Base-by-base conservation (phyloP, 2,888 invertebrate genomes). In the Aspidiotus destructor region DNA sequence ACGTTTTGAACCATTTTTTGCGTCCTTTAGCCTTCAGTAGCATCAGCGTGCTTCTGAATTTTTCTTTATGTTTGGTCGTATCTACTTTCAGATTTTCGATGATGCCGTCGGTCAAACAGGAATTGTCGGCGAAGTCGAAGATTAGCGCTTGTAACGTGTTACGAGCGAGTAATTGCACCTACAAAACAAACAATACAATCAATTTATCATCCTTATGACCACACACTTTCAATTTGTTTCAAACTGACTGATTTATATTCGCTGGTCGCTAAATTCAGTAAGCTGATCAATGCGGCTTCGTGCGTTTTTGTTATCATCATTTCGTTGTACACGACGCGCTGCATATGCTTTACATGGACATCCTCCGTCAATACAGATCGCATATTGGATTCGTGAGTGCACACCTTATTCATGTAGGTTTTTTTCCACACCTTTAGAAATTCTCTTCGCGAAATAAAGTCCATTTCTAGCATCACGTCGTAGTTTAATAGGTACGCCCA, bases 291-390 rank as follows among this genome's bases (percentile, higher is more conserved):
- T 68, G 88, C 81, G 41, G 77, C 77, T 70, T 79, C 77, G 75
- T 88, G 88, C 1, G 83, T 81, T 65, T 80, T 77, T 0, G 86
- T 87, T 72, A 87, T 78, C 60, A 68, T n/a, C 0, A 62, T 10
- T 48, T 58, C 54, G 16, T 61, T 53, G 13, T 41, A 58, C 41
- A 62, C 44, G 54, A 61, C 60, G 17, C 75, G 70, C 70, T 82
- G 80, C 75, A 83, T 82, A 73, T 87, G 87, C 71, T 87, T 88
- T 64, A 88, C 76, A 70, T 83, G 77, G 2, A 83, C 83, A 5
- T 86, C 80, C 72, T 88, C 86, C 0, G 87, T 83, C 6, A 87
- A 76, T 7, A 88, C 76, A 73, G 84, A 82, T 57, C 88, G 75
- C 68, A 85, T 75, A 75, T 85, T 83, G 7, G 79, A 79, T 41